These are phyloP conservation scores for Littorina saxatilis DNA, from an alignment of 1,140 invertebrate species.

Conservation along the genomic window DNA sequence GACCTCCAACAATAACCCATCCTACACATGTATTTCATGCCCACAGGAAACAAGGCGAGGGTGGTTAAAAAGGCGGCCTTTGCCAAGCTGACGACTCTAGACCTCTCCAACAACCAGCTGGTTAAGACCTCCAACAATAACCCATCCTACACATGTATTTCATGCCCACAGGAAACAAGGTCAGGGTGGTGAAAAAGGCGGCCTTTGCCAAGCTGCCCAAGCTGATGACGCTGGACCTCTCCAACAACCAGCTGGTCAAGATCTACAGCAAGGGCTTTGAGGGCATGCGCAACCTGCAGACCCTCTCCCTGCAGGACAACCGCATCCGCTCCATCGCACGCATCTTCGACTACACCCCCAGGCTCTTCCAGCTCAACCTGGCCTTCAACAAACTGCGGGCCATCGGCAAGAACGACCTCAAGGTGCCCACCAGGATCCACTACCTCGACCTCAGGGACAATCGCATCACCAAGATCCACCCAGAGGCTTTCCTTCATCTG, in stretches of 20 bases:
- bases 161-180: conserved; percentile 53
- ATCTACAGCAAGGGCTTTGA: conserved; percentile 78
- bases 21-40: no score
- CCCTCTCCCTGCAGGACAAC: conserved; percentile 76
- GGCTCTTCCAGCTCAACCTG: conserved; percentile 84
- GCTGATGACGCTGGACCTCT: conserved; percentile 78
- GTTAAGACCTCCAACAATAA: no score
- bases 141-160: no score
- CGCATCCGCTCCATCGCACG: conserved; percentile 69
- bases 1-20: no score
- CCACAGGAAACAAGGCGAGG: conserved; percentile 58
- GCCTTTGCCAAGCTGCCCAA: conserved; percentile 54
- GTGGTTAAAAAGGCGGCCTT: conserved; percentile 50
- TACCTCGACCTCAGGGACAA: conserved; percentile 82
- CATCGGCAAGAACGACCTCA: conserved; percentile 85
- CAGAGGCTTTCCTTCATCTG: conserved; percentile 82
- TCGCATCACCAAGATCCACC: conserved; percentile 79
- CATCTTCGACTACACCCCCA: conserved; percentile 72
- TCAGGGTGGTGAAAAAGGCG: conserved; percentile 49
- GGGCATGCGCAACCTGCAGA: conserved; percentile 70
- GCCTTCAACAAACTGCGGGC: conserved; percentile 83
- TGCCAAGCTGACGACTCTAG: no score
- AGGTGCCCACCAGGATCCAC: conserved; percentile 76
- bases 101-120: no score
- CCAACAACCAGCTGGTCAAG: conserved; percentile 80